Conservation (phyloP, 2,113 vertebrate species). For the Chloropsis hardwickii region DNA sequence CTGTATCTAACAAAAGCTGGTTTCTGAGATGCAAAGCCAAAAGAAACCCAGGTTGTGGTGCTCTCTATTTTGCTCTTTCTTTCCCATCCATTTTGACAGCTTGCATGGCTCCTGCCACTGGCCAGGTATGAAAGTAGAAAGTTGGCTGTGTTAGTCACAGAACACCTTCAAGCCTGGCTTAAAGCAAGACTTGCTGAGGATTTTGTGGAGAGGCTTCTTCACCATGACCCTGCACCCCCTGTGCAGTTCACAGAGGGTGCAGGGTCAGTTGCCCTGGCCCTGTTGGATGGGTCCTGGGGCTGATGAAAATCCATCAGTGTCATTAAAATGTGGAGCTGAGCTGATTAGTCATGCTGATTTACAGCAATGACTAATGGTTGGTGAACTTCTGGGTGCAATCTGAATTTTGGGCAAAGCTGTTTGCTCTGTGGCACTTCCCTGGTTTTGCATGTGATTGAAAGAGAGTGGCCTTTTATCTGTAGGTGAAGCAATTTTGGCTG, state of each 20-base stretch:
- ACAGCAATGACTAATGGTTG: neutral
- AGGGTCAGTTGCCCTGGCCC: neutral
- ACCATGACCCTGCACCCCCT: fast-evolving
- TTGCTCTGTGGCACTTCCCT: neutral
- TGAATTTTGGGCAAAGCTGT: neutral
- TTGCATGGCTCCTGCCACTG: neutral
- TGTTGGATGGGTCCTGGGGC: neutral
- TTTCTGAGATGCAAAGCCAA: neutral
- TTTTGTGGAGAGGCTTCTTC: neutral
- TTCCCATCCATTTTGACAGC: neutral
- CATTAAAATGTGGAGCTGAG: neutral
- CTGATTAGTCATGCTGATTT: neutral
- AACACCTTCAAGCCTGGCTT: neutral
- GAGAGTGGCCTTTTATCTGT: neutral
- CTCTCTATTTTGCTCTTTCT: neutral
- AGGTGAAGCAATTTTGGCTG: slow-evolving; percentile 30
- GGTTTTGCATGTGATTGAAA: neutral
- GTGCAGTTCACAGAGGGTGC: neutral
- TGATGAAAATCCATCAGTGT: neutral
- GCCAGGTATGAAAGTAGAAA: neutral
- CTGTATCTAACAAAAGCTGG: neutral
- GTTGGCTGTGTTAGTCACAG: neutral
- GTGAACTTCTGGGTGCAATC: neutral
- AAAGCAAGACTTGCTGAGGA: neutral
- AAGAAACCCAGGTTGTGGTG: neutral